These are phyloP conservation scores for Tenthredo amoena DNA, from an alignment of 2,888 invertebrate species.

Conservation along the genomic window DNA sequence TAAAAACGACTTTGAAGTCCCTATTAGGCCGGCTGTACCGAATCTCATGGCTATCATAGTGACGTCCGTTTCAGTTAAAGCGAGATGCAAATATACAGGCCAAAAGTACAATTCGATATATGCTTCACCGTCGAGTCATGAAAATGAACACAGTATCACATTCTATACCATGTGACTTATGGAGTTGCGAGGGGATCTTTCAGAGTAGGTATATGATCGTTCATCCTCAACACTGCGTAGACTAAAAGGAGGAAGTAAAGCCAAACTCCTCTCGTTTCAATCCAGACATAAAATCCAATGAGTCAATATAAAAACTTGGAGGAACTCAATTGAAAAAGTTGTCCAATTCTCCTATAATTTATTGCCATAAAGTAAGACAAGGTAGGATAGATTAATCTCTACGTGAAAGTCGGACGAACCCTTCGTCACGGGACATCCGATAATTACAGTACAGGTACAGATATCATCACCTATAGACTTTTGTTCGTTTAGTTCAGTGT, in stretches of 20 bases:
- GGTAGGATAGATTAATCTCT: not conserved
- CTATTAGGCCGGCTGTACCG: no score
- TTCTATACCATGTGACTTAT: not conserved
- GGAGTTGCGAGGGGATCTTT: not conserved
- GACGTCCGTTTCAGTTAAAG: no score
- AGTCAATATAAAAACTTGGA: not conserved
- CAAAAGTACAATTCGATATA: not conserved
- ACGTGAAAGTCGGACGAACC: not conserved
- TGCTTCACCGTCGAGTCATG: not conserved
- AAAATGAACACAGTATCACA: not conserved
- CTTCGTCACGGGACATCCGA: not conserved
- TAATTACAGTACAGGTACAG: constrained; percentile 1
- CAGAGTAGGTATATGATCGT: not conserved
- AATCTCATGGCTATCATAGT: no score
- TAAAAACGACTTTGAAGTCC: no score
- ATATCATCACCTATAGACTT: not conserved
- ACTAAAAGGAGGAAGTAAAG: not conserved
- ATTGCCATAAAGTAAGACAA: not conserved
- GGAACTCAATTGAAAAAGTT: constrained; percentile 9
- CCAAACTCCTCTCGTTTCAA: not conserved
- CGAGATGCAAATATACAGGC: no score
- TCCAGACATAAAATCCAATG: not conserved
- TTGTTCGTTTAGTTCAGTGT: not conserved
- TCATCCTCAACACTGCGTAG: not conserved
- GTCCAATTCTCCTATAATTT: not conserved